A percentile compares a stretch with the other conserved stretches of the same genome.
Conservation (phyloP, 2,888 invertebrate genomes). For the Gibbula magus region DNA sequence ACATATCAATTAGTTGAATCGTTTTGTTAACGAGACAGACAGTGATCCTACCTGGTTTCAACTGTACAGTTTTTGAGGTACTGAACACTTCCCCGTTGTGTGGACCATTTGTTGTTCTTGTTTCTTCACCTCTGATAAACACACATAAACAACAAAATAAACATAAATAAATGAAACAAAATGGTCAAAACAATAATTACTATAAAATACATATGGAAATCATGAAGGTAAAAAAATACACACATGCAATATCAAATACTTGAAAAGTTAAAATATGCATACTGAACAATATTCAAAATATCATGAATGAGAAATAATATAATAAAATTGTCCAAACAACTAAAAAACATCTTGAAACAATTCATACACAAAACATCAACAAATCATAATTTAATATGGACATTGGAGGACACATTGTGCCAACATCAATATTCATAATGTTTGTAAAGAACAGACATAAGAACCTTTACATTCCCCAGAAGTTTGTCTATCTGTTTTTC, state of each 20-base stretch:
- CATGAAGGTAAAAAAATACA: not conserved
- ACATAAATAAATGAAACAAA: not conserved
- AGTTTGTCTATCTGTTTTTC: too few species aligned
- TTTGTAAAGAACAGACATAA: not conserved
- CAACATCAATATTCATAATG: slow-evolving; percentile 42
- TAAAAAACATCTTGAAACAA: not conserved
- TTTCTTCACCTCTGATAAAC: slow-evolving; percentile 3
- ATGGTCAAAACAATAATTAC: not conserved
- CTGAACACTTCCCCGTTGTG: slow-evolving; percentile 9
- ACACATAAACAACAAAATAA: slow-evolving; percentile 6
- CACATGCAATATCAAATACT: not conserved
- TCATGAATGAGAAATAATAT: not conserved
- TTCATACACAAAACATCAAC: too few species aligned
- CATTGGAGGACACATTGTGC: too few species aligned
- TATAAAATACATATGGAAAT: not conserved
- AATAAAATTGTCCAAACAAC: not conserved
- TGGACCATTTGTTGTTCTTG: not conserved
- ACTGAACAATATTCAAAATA: not conserved
- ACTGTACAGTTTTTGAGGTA: not conserved
- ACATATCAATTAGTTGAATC: too few species aligned
- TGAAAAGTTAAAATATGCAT: not conserved
- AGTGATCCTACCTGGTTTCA: not conserved
- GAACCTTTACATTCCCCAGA: not conserved
- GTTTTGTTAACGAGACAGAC: too few species aligned
- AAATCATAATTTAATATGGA: too few species aligned